Percentiles rank a stretch among this genome's conserved stretches.
Evolutionary conservation across 2,797 vertebrate genomes (phyloP).

Genomic region (Octomys mimax): DNA sequence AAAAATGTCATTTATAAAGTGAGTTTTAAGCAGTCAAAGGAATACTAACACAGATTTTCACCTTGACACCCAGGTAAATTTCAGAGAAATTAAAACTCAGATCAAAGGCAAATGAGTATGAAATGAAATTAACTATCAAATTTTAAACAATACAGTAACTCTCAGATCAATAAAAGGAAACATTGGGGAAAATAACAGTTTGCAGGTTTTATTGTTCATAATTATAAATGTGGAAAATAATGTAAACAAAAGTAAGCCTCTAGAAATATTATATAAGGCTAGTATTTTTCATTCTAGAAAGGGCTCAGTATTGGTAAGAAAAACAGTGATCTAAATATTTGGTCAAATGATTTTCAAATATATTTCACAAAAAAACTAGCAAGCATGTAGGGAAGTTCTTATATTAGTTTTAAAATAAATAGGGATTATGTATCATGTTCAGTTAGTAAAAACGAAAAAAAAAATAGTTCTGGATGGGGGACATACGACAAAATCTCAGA

Average conservation of each 20-base stretch:
- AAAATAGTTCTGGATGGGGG: not conserved
- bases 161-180: constrained; percentile 49
- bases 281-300: not conserved
- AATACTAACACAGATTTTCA: not conserved
- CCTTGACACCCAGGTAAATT: constrained; percentile 7
- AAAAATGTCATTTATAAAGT: constrained; percentile 44
- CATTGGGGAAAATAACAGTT: not conserved
- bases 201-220: constrained; percentile 5
- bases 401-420: constrained; percentile 18
- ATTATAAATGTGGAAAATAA: constrained; percentile 20
- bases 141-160: not conserved
- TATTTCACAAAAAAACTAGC: constrained; percentile 20
- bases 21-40: not conserved
- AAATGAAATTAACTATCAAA: constrained; percentile 23
- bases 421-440: not conserved
- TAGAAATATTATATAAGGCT: not conserved
- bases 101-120: constrained; percentile 8
- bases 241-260: not conserved
- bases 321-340: constrained; percentile 14
- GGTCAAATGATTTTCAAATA: not conserved
- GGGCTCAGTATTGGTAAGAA: not conserved
- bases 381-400: not conserved
- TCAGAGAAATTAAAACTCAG: constrained; percentile 12
- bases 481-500: not conserved
- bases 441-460: constrained; percentile 36